Base-by-base conservation (phyloP, 2,113 vertebrate species). In the Ceyx cyanopectus region DNA sequence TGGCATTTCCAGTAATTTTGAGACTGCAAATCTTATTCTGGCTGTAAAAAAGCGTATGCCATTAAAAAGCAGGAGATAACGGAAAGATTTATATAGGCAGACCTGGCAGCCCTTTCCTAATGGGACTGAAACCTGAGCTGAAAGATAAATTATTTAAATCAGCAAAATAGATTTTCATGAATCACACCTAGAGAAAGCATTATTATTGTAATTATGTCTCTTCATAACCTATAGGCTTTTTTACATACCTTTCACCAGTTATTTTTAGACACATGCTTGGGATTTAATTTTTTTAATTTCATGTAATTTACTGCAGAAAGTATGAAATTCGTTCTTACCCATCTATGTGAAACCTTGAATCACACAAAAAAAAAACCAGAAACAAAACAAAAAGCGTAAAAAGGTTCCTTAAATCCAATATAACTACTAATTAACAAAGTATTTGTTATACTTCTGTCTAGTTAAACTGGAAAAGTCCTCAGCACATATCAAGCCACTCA, bases 91-190 rank as follows among this genome's bases (percentile, higher is more conserved):
- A 79, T 78, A 80, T 23, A 76, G 74, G 76, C 56, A 94, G 46
- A 60, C 70, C 65, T 93, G 73, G 46, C 73, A 95, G 58, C 5
- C 67, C 43, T 95, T 84, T 62, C 53, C 84, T 80, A 91, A 63
- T 22, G 90, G 61, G 65, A 65, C 40, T 90, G 66, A 96, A 56
- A 68, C 72, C 37, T 73, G 21, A 92, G 34, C n/a, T 60, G 76
- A 95, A 88, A 51, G 93, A 78, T 58, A 91, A 92, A 8, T n/a
- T 88, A 93, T 83, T 51, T 77, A 92, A 92, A 87, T 73, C 43
- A 63, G 56, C 37, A 70, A 93, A 92, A 68, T 4, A 63, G 75
- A 45, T 67, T 94, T 94, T 12, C 22, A 83, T 70, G 43, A 90
- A 56, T 62, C n/a, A 82, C 22, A 85, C 43, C 23, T 29, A 37